phyloP scores from a whole-genome alignment of 2,888 invertebrate species.

The Psylliodes chrysocephalus region DNA sequence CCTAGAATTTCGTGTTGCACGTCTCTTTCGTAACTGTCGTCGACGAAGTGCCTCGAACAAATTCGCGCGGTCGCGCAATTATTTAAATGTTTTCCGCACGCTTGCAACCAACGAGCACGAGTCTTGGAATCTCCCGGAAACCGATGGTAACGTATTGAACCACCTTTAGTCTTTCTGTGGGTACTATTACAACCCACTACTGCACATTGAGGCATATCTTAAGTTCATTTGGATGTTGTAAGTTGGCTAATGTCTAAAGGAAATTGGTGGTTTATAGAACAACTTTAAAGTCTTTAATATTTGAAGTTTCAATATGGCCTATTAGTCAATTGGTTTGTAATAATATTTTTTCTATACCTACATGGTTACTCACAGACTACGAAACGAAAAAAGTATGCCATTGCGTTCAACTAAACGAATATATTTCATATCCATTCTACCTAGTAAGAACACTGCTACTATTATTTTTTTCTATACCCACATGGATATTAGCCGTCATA shows the following conservation, averaged over 20 bases:
- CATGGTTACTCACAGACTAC: too few species aligned
- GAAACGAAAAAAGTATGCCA: too few species aligned
- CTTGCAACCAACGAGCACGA: conserved; percentile 66
- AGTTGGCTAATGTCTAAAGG: background rate
- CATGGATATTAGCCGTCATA: too few species aligned
- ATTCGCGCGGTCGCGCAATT: conserved; percentile 69
- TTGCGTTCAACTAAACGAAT: too few species aligned
- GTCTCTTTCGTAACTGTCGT: conserved; percentile 68
- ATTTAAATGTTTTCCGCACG: conserved; percentile 66
- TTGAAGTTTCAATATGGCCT: background rate
- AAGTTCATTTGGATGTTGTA: conserved; percentile 25
- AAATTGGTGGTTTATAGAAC: conserved; percentile 1
- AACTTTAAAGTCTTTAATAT: background rate
- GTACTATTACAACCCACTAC: conserved; percentile 69
- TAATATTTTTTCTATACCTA: too few species aligned
- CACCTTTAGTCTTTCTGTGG: conserved; percentile 68
- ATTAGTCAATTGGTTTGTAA: too few species aligned
- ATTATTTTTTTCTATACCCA: too few species aligned
- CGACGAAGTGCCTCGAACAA: conserved; percentile 68
- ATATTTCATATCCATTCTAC: too few species aligned
- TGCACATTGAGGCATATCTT: conserved; percentile 71
- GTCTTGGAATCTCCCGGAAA: conserved; percentile 68
- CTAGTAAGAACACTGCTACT: too few species aligned
- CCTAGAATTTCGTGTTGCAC: conserved; percentile 68
- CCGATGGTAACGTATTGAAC: conserved; percentile 69